Evolutionary conservation across 64 coral and sea anemone genomes (phyloP).

Genomic region (Anthopleura sola): DNA sequence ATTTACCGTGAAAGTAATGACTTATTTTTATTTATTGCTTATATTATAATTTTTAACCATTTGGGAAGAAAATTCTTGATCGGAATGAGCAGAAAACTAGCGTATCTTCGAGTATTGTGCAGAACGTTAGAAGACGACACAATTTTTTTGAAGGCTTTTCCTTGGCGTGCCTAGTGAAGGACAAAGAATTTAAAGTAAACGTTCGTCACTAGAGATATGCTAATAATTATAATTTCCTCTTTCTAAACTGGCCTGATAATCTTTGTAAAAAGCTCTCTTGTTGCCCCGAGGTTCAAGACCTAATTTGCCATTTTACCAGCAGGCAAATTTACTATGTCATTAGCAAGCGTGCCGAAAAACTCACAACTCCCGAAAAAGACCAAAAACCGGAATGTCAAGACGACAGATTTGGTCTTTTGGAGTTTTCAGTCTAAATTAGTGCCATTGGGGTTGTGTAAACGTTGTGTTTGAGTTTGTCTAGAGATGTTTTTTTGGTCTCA

Average conservation of each 20-base stretch:
- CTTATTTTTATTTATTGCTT: neutral
- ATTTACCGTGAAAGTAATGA: neutral
- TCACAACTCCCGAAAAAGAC: neutral
- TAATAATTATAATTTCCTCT: conserved; percentile 8
- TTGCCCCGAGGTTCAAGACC: conserved; percentile 5
- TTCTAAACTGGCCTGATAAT: conserved; percentile 30
- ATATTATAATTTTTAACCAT: neutral
- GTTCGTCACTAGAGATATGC: neutral
- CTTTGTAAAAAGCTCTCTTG: conserved; percentile 18
- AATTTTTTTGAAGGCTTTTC: neutral
- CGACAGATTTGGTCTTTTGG: neutral
- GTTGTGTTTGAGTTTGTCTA: neutral
- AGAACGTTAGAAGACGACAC: neutral
- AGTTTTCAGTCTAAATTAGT: neutral
- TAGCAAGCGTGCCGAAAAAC: conserved; percentile 14
- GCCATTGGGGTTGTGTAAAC: conserved; percentile 3
- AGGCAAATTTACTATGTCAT: neutral
- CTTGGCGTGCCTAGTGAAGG: neutral
- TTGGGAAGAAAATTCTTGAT: neutral
- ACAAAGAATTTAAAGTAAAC: conserved; percentile 4
- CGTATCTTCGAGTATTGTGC: neutral
- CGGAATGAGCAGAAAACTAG: too few species aligned
- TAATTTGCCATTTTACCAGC: conserved; percentile 15
- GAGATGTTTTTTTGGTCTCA: neutral
- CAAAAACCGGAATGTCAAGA: neutral